phyloP scores from a whole-genome alignment of 2,797 vertebrate genomes.

The Prionace glauca region DNA sequence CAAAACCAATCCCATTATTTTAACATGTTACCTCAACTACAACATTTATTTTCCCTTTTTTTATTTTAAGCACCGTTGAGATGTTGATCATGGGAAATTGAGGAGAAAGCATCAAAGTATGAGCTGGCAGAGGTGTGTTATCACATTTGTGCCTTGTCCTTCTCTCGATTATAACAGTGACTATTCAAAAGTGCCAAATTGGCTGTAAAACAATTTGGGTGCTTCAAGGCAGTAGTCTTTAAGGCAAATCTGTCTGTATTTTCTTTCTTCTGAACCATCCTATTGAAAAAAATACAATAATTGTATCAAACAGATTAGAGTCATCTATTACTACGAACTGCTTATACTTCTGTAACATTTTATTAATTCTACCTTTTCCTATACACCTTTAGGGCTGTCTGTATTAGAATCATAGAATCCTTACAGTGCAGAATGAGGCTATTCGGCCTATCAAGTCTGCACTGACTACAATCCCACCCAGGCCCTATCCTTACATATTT shows the following conservation, averaged over 20 bases:
- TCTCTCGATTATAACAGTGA: not conserved
- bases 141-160: not conserved
- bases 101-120: not conserved
- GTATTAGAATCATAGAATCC: too few relatives aligned
- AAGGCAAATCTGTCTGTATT: not conserved
- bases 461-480: too few relatives aligned
- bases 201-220: not conserved
- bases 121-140: not conserved
- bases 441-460: too few relatives aligned
- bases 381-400: not conserved
- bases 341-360: not conserved
- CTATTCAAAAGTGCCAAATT: not conserved
- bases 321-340: not conserved
- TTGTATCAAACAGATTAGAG: not conserved
- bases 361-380: not conserved
- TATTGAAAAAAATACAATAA: not conserved
- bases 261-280: not conserved
- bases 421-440: too few relatives aligned
- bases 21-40: not conserved
- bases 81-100: not conserved
- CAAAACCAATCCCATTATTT: not conserved
- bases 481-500: too few relatives aligned
- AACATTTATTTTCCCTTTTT: not conserved
- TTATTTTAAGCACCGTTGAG: not conserved
- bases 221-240: not conserved